These are phyloP conservation scores for Osmerus mordax DNA, from an alignment of 2,113 vertebrate species.

Conservation along the genomic window DNA sequence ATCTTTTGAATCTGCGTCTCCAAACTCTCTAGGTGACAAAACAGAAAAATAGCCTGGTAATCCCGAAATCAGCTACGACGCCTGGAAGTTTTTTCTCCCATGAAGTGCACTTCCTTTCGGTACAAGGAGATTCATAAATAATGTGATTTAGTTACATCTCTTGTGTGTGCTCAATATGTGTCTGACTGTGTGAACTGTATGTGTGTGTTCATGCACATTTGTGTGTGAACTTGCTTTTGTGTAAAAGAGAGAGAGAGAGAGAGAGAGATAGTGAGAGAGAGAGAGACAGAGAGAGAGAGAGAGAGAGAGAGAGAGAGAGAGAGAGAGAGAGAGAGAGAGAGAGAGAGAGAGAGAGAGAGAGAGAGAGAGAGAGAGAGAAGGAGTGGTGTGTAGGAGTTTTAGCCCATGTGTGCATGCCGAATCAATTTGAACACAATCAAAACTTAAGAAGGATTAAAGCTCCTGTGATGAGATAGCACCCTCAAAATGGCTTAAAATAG, in stretches of 20 bases:
- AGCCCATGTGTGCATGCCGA: slow-evolving; percentile 52
- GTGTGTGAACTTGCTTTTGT: slow-evolving; percentile 9
- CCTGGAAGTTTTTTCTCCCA: neutral
- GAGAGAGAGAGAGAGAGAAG: neutral
- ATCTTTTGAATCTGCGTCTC: too few relatives aligned
- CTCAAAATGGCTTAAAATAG: slow-evolving; percentile 70
- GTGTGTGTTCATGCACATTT: neutral
- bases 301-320: neutral
- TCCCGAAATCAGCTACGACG: neutral
- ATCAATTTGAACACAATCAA: slow-evolving; percentile 71
- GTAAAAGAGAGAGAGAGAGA: neutral
- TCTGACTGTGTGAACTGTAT: neutral
- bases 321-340: neutral
- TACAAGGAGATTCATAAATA: neutral
- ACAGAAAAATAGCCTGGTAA: too few relatives aligned
- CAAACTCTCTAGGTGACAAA: too few relatives aligned
- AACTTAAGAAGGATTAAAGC: slow-evolving; percentile 69
- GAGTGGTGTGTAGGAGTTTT: slow-evolving; percentile 34
- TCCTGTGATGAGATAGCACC: slow-evolving; percentile 58
- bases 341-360: neutral
- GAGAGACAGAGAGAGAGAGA: neutral
- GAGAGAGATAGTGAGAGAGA: neutral
- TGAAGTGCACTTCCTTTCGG: neutral
- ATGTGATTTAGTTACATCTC: neutral
- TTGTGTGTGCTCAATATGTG: neutral